A percentile compares a stretch with the other conserved stretches of the same genome.
Evolutionary conservation across 2,113 vertebrate genomes (phyloP).

Genomic region (Aptenodytes forsteri): DNA sequence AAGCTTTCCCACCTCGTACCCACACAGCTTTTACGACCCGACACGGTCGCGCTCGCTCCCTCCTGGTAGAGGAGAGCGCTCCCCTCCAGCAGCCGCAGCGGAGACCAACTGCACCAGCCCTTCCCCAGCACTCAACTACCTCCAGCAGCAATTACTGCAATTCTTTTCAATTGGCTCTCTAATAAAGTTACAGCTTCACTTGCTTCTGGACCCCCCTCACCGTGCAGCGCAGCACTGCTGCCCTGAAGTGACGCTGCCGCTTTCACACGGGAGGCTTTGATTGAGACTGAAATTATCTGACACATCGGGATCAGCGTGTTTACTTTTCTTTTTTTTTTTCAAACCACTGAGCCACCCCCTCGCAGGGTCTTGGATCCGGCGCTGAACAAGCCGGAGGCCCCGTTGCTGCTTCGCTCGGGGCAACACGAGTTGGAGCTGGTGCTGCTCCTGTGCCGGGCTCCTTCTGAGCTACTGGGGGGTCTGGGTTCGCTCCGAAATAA

Average conservation of each 20-base stretch:
- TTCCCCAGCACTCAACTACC: background rate
- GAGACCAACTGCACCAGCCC: background rate
- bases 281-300: background rate
- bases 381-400: rapidly evolving
- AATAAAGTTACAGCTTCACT: background rate
- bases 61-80: background rate
- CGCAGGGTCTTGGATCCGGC: rapidly evolving
- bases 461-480: rapidly evolving
- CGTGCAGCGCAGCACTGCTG: background rate
- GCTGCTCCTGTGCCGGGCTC: rapidly evolving
- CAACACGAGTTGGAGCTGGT: background rate
- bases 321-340: rapidly evolving
- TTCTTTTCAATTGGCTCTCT: conserved; percentile 11
- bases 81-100: background rate
- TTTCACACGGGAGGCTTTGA: rapidly evolving
- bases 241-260: background rate
- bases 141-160: conserved; percentile 8
- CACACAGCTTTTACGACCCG: rapidly evolving
- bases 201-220: background rate
- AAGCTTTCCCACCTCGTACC: rapidly evolving
- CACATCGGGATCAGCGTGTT: rapidly evolving
- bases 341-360: rapidly evolving
- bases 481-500: rapidly evolving
- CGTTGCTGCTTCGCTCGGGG: rapidly evolving
- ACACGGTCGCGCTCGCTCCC: rapidly evolving